Evolutionary conservation across 2,113 vertebrate species (phyloP).

Genomic region (Lipotes vexillifer): DNA sequence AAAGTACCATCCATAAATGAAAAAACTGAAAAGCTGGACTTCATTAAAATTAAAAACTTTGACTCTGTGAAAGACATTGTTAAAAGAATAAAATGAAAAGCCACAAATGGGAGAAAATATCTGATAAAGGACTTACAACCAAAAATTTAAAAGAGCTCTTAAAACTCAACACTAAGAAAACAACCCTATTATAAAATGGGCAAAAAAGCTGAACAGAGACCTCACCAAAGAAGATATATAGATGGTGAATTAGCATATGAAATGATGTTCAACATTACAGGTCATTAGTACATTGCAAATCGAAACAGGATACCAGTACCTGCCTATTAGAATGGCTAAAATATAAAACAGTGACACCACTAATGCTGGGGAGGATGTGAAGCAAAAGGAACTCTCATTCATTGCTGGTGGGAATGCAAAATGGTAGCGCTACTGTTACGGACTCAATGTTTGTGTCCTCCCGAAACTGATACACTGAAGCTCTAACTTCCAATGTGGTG

Average conservation of each 20-base stretch:
- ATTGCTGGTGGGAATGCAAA: not conserved
- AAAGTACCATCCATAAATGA: not conserved
- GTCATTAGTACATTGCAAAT: not conserved
- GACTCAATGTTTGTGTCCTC: not conserved
- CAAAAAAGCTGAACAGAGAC: not conserved
- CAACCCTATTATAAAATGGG: not conserved
- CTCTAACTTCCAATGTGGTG: not conserved
- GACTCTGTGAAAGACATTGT: not conserved
- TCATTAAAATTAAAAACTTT: not conserved
- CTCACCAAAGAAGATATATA: not conserved
- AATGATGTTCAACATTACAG: not conserved
- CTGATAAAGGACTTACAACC: not conserved
- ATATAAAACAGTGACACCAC: not conserved
- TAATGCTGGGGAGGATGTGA: not conserved
- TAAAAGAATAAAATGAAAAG: not conserved
- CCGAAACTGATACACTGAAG: not conserved
- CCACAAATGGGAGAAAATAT: not conserved
- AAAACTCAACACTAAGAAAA: slow-evolving; percentile 8
- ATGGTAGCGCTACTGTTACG: not conserved
- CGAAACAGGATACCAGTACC: not conserved
- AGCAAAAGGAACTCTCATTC: not conserved
- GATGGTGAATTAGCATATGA: not conserved
- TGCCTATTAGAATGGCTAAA: not conserved
- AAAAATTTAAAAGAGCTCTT: slow-evolving; percentile 7
- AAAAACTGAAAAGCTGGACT: not conserved